These are phyloP conservation scores for Esperia sulphurella DNA, from an alignment of 2,888 invertebrate species.

Conservation along the genomic window DNA sequence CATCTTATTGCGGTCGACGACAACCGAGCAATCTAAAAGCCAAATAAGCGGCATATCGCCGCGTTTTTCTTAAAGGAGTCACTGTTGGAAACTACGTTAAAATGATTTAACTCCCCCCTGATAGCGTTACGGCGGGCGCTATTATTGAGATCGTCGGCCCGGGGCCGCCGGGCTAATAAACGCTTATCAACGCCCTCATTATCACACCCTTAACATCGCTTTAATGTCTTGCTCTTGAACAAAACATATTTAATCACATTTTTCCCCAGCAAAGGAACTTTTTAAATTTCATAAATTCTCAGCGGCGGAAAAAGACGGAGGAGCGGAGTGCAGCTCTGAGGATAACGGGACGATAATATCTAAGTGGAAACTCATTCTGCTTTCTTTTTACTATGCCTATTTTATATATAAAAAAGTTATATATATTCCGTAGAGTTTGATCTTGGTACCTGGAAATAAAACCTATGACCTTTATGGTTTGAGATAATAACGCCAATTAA, in stretches of 20 bases:
- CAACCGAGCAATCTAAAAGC: slow-evolving; percentile 48
- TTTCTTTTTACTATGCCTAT: neutral
- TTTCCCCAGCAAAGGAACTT: slow-evolving; percentile 66
- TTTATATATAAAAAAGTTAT: too few relatives aligned
- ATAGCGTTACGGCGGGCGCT: slow-evolving; percentile 60
- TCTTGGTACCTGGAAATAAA: too few relatives aligned
- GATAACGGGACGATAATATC: too few relatives aligned
- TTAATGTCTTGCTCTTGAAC: slow-evolving; percentile 80
- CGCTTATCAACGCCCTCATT: slow-evolving; percentile 79
- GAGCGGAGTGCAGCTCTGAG: slow-evolving; percentile 14
- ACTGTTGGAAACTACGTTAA: slow-evolving; percentile 69
- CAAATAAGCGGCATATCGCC: slow-evolving; percentile 55
- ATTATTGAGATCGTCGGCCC: slow-evolving; percentile 61
- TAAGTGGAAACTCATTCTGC: too few relatives aligned
- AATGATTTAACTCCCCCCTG: slow-evolving; percentile 76
- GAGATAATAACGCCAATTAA: too few relatives aligned
- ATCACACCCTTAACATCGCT: slow-evolving; percentile 80
- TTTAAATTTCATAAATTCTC: slow-evolving; percentile 70
- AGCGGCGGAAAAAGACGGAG: slow-evolving; percentile 22
- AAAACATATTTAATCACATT: slow-evolving; percentile 81
- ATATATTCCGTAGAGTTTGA: too few relatives aligned
- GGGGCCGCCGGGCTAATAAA: slow-evolving; percentile 71
- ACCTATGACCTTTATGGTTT: too few relatives aligned
- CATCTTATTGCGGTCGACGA: slow-evolving; percentile 30
- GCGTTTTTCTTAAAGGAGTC: slow-evolving; percentile 63